Conservation (phyloP, 2,113 vertebrate species). For the Phylloscopus trochiloides region DNA sequence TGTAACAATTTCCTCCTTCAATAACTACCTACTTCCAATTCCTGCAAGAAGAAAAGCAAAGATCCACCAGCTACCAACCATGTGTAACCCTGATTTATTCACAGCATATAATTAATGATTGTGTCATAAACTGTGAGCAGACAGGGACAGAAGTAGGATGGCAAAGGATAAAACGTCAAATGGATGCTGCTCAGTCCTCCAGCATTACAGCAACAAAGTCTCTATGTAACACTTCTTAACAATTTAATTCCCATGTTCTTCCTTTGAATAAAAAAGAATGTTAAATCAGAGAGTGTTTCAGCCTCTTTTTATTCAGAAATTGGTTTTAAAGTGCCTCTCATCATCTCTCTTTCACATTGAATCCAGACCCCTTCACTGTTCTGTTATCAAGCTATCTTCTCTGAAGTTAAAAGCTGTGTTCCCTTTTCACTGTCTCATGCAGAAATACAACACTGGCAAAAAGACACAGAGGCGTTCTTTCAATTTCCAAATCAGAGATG, state of each 20-base stretch:
- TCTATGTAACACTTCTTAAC: not conserved
- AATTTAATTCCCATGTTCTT: not conserved
- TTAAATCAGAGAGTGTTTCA: constrained; percentile 22
- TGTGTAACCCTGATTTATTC: not conserved
- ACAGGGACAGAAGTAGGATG: not conserved
- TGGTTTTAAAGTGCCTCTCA: constrained; percentile 41
- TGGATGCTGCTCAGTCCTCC: not conserved
- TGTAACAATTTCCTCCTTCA: not conserved
- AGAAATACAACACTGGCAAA: not conserved
- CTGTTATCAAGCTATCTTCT: constrained; percentile 29
- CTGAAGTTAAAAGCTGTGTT: constrained; percentile 36
- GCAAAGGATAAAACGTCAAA: not conserved
- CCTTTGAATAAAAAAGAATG: constrained; percentile 11
- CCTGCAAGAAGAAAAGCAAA: not conserved
- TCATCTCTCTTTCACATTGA: constrained; percentile 4
- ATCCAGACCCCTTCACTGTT: constrained; percentile 14
- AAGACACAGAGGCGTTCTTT: not conserved
- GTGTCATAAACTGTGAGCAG: not conserved
- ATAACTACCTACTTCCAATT: not conserved
- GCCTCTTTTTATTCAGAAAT: constrained; percentile 30
- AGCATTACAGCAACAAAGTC: not conserved
- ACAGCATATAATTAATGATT: not conserved
- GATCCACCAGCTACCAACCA: not conserved
- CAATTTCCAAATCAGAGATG: constrained; percentile 39
- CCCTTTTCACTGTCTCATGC: not conserved